Evolutionary conservation across 2,888 invertebrate species (phyloP).

Genomic region (Ditula angustiorana): DNA sequence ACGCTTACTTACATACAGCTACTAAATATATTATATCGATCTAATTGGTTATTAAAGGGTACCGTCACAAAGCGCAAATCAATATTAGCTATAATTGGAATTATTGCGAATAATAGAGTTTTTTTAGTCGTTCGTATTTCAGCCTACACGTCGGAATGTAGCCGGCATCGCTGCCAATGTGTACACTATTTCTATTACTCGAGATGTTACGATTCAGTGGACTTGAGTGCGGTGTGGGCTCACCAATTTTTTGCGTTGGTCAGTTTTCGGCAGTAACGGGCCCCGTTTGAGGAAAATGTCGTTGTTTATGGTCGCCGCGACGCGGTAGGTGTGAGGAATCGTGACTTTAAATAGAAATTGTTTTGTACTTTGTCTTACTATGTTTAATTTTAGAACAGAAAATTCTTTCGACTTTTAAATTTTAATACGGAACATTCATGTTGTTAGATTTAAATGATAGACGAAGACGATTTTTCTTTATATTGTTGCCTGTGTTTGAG

Average conservation of each 20-base stretch:
- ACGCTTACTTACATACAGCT: too few relatives aligned
- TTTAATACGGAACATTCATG: too few relatives aligned
- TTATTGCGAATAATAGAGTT: not conserved
- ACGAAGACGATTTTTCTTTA: too few relatives aligned
- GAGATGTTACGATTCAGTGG: slow-evolving; percentile 9
- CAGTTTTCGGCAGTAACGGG: slow-evolving; percentile 41
- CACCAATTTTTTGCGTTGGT: slow-evolving; percentile 39
- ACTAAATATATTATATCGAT: too few relatives aligned
- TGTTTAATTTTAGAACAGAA: too few relatives aligned
- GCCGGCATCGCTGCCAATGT: not conserved
- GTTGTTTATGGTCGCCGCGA: slow-evolving; percentile 5
- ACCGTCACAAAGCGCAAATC: not conserved
- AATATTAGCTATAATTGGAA: not conserved
- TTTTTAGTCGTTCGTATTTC: not conserved
- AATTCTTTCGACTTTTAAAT: too few relatives aligned
- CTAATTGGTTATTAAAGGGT: too few relatives aligned
- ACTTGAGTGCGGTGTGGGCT: slow-evolving; percentile 8
- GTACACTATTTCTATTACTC: slow-evolving; percentile 3
- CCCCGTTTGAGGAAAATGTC: slow-evolving; percentile 54
- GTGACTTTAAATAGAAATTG: not conserved
- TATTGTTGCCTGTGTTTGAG: too few relatives aligned
- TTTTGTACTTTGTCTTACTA: not conserved
- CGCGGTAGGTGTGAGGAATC: not conserved
- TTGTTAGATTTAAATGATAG: too few relatives aligned
- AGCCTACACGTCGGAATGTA: slow-evolving; percentile 1